Evolutionary conservation across 2,113 vertebrate species (phyloP), one percentile per base, ranked within the genome.

Genomic region (Syngnathoides biaculeatus): DNA sequence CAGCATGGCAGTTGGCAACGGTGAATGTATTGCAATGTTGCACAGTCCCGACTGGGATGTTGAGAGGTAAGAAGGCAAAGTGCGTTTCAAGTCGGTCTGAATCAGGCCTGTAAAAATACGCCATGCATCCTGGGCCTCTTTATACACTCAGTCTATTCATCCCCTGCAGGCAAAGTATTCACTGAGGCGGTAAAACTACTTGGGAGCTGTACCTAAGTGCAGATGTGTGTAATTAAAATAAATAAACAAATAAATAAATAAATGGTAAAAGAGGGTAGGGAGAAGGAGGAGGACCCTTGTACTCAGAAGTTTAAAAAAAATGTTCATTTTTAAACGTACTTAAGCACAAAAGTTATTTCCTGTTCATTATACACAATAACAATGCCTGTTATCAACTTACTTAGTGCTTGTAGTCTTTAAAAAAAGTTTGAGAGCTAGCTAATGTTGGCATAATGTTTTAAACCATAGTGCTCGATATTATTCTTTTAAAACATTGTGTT

Each of bases 11-110:
- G 56, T 65, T 65, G 77, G 66, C 60, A 70, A 76, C 39, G 64
- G 14, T 40, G 24, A n/a, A 72, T 26, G 35, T 48, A 65, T 58
- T 61, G 35, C 39, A 15, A 35, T 47, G 70, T 65, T 73, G 62
- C 68, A 50, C 67, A 75, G 60, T 30, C 53, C 68, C 6, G 2
- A 64, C 20, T 56, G 57, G 61, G 57, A 72, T 26, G 45, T 47
- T 26, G 17, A 45, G 65, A 59, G 59, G 65, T 48, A 65, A 56
- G 2, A 30, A 64, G 53, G 17, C 19, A 8, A 4, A 53, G 56
- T 52, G 68, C 40, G 78, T 79, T 79, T 79, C 65, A 80, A 80
- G 78, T 81, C 64, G 69, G 77, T 57, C 76, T 78, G 79, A 80
- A 70, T 71, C 65, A 43, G 65, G 52, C 70, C 71, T 79, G 69